Conservation (phyloP, 1,140 invertebrate genomes). For the Caenorhabditis brenneri region DNA sequence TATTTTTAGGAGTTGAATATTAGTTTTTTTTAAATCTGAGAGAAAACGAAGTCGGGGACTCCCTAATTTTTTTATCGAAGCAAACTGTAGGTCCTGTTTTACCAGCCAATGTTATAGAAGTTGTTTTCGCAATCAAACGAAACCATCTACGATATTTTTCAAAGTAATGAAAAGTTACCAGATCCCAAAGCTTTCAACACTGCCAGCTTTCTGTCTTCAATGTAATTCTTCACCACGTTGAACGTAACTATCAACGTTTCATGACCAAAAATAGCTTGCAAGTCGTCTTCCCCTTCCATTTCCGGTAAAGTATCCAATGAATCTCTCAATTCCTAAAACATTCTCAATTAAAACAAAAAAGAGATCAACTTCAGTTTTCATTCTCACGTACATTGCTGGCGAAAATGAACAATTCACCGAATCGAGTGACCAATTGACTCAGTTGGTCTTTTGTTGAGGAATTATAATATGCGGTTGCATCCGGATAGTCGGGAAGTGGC, state of each 20-base stretch:
- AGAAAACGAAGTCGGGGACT: too few species aligned
- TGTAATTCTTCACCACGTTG: conserved; percentile 3
- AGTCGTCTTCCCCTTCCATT: conserved; percentile 30
- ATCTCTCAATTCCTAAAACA: conserved; percentile 34
- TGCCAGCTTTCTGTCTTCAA: not conserved
- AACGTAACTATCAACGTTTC: not conserved
- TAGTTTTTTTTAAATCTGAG: too few species aligned
- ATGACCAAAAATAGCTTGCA: conserved; percentile 38
- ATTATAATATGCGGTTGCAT: conserved; percentile 52
- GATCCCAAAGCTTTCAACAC: conserved; percentile 30
- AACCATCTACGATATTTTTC: too few species aligned
- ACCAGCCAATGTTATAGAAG: too few species aligned
- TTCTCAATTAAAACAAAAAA: not conserved
- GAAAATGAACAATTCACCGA: conserved; percentile 28
- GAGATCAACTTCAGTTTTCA: conserved; percentile 5
- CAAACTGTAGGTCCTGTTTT: too few species aligned
- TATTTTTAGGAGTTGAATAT: too few species aligned
- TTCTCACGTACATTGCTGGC: conserved; percentile 25
- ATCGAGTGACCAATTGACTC: conserved; percentile 40
- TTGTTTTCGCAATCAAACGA: too few species aligned
- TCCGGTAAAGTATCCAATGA: conserved; percentile 27
- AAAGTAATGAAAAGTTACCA: too few species aligned
- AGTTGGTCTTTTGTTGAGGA: conserved; percentile 42
- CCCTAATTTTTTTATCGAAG: too few species aligned
- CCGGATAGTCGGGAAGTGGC: conserved; percentile 52